Evolutionary conservation across 2,113 vertebrate species (phyloP), one percentile per base, ranked within the genome.

Genomic region (Diglossa brunneiventris): DNA sequence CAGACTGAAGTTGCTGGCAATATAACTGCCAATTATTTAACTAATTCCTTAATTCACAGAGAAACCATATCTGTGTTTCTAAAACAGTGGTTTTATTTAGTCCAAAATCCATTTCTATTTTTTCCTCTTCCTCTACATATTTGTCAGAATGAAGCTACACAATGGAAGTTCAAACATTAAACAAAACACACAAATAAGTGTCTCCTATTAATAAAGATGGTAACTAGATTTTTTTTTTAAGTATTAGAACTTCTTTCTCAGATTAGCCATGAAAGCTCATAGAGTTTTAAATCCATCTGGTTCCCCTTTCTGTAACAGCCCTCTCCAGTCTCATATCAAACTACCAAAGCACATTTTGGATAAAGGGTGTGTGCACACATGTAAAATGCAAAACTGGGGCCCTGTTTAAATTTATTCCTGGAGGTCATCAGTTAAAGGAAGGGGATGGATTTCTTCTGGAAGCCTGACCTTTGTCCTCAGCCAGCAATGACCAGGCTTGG

Each of bases 401-500:
- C 35, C 46, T 50, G 8, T 46, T 42, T 26, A 42, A 18, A 23
- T 35, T 50, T 30, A 56, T 52, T 88, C 27, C 68, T 35, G 35
- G 23, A 55, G 16, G 30, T 83, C 39, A 14, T n/a, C 41, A 35
- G 3, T 42, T 26, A 23, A 59, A 87, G n/a, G 41, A 73, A 35
- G 46, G 30, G n/a, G 37, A 20, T 22, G 20, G 35, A 49, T 67
- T 87, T 84, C 56, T 59, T 42, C 39, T 76, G 24, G 31, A 80
- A 83, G 24, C 15, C 63, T 52, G 73, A 19, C 7, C 27, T 7
- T 0, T 4, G 14, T 52, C 9, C 27, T 33, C 55, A 61, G 63
- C 7, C 39, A 77, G 47, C 73, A 46, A 1, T 0, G 6, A 2
- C 10, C 17, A 15, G 37, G 27, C 62, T 17, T 1, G 1, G 2